Base-by-base conservation (phyloP, 2,113 vertebrate species). In the Otis tarda region DNA sequence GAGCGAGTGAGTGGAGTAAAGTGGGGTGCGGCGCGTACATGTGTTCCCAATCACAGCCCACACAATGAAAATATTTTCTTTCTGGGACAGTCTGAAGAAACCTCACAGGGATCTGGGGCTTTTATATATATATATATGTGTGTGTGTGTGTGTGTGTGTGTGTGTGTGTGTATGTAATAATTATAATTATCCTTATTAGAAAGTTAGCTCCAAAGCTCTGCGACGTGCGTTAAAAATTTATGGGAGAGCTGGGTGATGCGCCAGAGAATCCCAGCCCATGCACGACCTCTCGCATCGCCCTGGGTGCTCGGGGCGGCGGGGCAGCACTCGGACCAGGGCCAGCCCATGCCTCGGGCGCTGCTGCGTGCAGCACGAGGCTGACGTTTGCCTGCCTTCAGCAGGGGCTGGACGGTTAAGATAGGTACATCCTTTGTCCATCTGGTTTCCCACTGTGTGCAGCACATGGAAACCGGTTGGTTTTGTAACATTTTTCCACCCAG, bases 41-140 rank as follows among this genome's bases (percentile, higher is more conserved):
- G 89, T 98, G 98, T 97, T 98, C 97, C 94, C 95, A 98, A 97
- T 98, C 98, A 98, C 90, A 95, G 96, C 93, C 97, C 97, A 97
- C 97, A 96, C 97, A 97, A 96, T 97, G 97, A 94, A 98, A 98
- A 98, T 94, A 93, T 98, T 98, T 98, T 97, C 96, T 97, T 98
- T 98, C 95, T 98, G 93, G 96, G 96, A 97, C 97, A 97, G 88
- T 96, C 96, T 94, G 67, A 93, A 93, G 28, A 97, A 98, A 97
- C 95, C 96, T 97, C 96, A 82, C 0, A 8, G 95, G 95, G 93
- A 97, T 88, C 94, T 95, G 96, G 84, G 74, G 57, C 81, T 57
- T 94, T 71, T 90, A 28, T 85, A 49, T 68, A 53, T 81, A 7
- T 85, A 9, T 56, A 12, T 39, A 12, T 57, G 12, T 45, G 33